These are phyloP conservation scores for Dicentrarchus labrax DNA, from an alignment of 2,113 vertebrate genomes.

Conservation along the genomic window DNA sequence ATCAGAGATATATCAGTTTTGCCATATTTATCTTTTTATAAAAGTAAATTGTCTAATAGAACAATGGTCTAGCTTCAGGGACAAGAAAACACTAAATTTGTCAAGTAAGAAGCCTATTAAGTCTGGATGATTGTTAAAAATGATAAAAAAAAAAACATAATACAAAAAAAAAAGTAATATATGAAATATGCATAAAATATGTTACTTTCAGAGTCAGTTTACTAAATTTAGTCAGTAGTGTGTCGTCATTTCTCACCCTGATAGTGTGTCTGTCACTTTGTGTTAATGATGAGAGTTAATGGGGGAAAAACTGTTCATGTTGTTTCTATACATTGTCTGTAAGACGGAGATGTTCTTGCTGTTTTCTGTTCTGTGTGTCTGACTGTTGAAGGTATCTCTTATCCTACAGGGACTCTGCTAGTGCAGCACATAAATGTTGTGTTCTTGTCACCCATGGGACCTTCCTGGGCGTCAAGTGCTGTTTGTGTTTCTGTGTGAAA, in stretches of 20 bases:
- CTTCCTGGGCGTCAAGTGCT: slow-evolving; percentile 30
- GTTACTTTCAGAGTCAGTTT: no score
- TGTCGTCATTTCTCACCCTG: not conserved
- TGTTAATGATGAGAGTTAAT: not conserved
- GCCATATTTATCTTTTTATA: no score
- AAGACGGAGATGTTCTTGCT: not conserved
- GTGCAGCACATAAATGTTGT: slow-evolving; percentile 32
- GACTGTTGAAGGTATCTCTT: slow-evolving; percentile 47
- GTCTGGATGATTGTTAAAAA: no score
- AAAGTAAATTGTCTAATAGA: no score
- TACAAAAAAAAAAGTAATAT: no score
- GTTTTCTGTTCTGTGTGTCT: slow-evolving; percentile 37
- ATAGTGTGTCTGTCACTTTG: not conserved
- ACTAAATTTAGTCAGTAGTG: not conserved
- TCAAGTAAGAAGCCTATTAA: no score
- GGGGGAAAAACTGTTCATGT: not conserved
- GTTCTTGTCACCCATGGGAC: slow-evolving; percentile 41
- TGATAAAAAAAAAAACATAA: no score
- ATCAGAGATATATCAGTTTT: not conserved
- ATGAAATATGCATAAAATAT: no score
- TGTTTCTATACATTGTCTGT: not conserved
- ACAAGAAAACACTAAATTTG: no score
- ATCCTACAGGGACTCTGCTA: slow-evolving; percentile 40
- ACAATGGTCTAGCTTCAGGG: no score
- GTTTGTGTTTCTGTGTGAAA: slow-evolving; percentile 28